A percentile compares a stretch with the other conserved stretches of the same genome.
phyloP scores from a whole-genome alignment of 2,888 invertebrate genomes.

The Dione juno region DNA sequence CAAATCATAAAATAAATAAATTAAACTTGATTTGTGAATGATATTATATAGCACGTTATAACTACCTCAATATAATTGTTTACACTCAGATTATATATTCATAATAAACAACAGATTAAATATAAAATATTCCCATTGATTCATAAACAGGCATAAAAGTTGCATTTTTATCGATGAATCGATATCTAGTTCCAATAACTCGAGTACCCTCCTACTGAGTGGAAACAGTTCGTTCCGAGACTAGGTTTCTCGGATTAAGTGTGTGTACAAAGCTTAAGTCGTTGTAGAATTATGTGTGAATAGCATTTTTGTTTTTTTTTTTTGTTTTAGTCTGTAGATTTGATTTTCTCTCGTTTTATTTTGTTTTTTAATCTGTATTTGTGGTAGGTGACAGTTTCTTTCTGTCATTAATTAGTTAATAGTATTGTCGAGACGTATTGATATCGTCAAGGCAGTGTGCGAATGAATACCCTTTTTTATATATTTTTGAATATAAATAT shows the following conservation, averaged over 20 bases:
- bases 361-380: background rate
- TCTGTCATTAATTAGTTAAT: background rate
- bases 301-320: background rate
- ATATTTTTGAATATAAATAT: too few species aligned
- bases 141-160: constrained; percentile 2
- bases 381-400: background rate
- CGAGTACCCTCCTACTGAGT: constrained; percentile 26
- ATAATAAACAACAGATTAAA: too few species aligned
- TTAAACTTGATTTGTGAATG: too few species aligned
- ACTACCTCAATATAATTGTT: too few species aligned
- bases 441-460: too few species aligned
- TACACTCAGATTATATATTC: background rate
- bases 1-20: too few species aligned
- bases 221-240: constrained; percentile 33
- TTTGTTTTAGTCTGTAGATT: background rate
- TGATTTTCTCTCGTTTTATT: background rate
- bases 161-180: constrained; percentile 26
- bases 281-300: constrained; percentile 39
- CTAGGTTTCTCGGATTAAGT: constrained; percentile 14
- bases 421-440: background rate
- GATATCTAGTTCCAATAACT: constrained; percentile 31
- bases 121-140: constrained; percentile 16
- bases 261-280: constrained; percentile 18
- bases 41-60: too few species aligned
- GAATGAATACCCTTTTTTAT: too few species aligned